These are phyloP conservation scores for Ypsolopha sequella DNA, from an alignment of 2,888 invertebrate species.

Conservation along the genomic window DNA sequence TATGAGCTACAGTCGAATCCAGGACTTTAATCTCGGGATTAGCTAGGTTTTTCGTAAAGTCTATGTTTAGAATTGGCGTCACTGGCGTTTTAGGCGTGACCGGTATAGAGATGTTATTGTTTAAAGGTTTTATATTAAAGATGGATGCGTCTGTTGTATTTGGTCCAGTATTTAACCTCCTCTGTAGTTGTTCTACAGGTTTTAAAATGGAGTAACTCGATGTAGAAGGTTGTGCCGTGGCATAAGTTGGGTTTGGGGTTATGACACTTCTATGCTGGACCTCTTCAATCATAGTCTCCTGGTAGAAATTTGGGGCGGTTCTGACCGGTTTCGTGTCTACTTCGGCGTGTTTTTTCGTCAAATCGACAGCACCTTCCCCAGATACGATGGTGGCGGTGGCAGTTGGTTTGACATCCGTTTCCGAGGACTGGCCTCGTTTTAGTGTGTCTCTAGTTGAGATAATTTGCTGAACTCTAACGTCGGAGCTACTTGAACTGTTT, in stretches of 20 bases:
- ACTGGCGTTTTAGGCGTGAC: constrained; percentile 27
- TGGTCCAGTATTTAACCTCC: constrained; percentile 30
- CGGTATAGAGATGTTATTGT: constrained; percentile 16
- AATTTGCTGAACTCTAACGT: constrained; percentile 20
- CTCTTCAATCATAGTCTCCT: constrained; percentile 44
- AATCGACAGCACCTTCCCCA: constrained; percentile 39
- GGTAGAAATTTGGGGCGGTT: constrained; percentile 50
- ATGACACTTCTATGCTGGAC: constrained; percentile 50
- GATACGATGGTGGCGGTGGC: constrained; percentile 25
- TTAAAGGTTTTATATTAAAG: constrained; percentile 11
- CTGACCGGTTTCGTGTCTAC: constrained; percentile 27
- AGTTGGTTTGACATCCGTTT: constrained; percentile 29
- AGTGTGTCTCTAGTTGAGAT: constrained; percentile 20
- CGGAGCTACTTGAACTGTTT: constrained; percentile 45
- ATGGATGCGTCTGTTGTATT: constrained; percentile 19
- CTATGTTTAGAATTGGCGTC: constrained; percentile 54
- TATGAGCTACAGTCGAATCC: constrained; percentile 29
- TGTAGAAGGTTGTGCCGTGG: constrained; percentile 54
- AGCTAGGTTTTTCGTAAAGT: constrained; percentile 45
- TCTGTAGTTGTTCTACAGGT: constrained; percentile 26
- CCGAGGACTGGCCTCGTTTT: constrained; percentile 25
- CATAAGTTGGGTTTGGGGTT: constrained; percentile 46
- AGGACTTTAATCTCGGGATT: constrained; percentile 56
- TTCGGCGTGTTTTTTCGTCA: constrained; percentile 28
- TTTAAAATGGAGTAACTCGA: constrained; percentile 32